Conservation (phyloP, 1,140 invertebrate species). For the Papilio machaon region DNA sequence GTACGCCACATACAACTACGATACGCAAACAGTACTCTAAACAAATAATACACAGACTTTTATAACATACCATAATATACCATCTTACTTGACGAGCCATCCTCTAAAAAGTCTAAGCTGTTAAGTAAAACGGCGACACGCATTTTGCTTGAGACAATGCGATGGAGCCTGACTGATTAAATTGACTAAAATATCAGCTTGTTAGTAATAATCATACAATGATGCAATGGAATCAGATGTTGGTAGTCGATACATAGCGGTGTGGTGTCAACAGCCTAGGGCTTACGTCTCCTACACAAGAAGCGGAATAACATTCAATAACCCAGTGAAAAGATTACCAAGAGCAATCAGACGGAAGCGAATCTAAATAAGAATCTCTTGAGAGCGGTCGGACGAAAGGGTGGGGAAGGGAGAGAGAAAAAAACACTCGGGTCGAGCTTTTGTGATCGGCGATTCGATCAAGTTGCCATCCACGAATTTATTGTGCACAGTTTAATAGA, state of each 20-base stretch:
- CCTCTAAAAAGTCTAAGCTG: neutral
- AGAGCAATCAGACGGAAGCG: conserved; percentile 82
- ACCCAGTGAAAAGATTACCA: conserved; percentile 81
- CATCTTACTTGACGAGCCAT: neutral
- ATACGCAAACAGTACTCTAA: neutral
- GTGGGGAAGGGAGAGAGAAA: conserved; percentile 61
- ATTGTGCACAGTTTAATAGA: conserved; percentile 64
- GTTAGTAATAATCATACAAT: neutral
- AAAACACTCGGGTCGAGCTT: conserved; percentile 73
- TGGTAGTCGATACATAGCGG: neutral
- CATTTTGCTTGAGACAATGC: neutral
- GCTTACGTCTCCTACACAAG: conserved; percentile 64
- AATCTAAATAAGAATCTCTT: conserved; percentile 82
- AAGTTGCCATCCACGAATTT: conserved; percentile 72
- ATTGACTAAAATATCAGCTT: neutral
- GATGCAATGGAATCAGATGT: neutral
- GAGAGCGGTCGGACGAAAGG: conserved; percentile 69
- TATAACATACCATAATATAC: neutral
- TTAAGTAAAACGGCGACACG: neutral
- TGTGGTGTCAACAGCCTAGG: conserved; percentile 1
- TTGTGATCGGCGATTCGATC: conserved; percentile 77
- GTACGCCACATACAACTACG: too few species aligned
- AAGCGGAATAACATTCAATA: conserved; percentile 80
- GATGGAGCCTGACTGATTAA: neutral
- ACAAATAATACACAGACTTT: neutral